phyloP scores from a whole-genome alignment of 2,797 vertebrate species.

The Otolemur crassicaudatus region DNA sequence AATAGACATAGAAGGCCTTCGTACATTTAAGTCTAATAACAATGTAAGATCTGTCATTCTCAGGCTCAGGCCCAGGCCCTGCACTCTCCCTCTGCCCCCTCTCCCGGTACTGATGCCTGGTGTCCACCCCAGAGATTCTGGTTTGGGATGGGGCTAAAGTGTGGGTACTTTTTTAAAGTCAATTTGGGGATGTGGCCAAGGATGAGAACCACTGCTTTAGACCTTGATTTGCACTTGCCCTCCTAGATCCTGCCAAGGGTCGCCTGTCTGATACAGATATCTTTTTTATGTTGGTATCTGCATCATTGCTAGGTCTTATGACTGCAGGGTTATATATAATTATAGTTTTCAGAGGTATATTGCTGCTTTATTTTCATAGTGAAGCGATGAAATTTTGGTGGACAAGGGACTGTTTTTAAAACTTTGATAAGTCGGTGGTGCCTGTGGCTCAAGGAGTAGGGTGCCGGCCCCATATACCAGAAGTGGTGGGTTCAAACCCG shows the following conservation, averaged over 20 bases:
- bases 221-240: neutral
- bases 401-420: neutral
- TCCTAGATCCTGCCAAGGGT: fast-evolving
- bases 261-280: neutral
- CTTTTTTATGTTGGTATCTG: neutral
- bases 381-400: neutral
- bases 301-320: neutral
- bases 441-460: too few relatives aligned
- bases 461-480: too few relatives aligned
- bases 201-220: neutral
- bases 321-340: neutral
- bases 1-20: neutral
- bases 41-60: neutral
- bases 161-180: neutral
- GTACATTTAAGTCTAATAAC: neutral
- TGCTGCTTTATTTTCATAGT: neutral
- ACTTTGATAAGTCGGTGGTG: neutral
- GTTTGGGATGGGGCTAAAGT: too few relatives aligned
- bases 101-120: neutral
- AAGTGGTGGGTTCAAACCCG: too few relatives aligned
- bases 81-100: neutral
- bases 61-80: neutral
- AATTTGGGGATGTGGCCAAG: neutral
- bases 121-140: neutral
- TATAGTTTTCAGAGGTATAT: neutral